These are phyloP conservation scores for Gobiocypris rarus DNA, from an alignment of 2,113 vertebrate genomes.

Conservation along the genomic window DNA sequence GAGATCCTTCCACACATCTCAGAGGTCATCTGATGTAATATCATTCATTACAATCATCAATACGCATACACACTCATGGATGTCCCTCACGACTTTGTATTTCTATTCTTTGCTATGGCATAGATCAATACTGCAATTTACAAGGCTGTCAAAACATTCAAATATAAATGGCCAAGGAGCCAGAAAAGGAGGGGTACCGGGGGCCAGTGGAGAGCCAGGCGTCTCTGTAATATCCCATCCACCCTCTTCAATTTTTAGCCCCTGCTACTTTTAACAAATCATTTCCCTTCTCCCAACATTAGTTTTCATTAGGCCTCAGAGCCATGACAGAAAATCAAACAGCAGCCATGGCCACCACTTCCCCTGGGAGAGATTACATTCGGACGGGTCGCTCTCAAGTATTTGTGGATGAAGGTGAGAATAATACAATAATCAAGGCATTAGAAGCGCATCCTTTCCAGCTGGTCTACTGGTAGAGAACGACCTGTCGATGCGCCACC, in stretches of 20 bases:
- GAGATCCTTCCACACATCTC: neutral
- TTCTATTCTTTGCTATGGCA: conserved; percentile 51
- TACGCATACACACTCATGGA: neutral
- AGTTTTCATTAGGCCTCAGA: conserved; percentile 63
- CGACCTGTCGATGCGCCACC: neutral
- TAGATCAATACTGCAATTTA: conserved; percentile 66
- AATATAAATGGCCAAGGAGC: conserved; percentile 60
- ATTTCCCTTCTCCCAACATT: conserved; percentile 61
- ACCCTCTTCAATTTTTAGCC: conserved; percentile 46
- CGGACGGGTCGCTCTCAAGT: conserved; percentile 58
- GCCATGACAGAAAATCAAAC: conserved; percentile 65
- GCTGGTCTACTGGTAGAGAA: conserved; percentile 8
- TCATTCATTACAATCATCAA: conserved; percentile 34
- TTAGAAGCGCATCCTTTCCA: conserved; percentile 53
- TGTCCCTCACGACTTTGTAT: conserved; percentile 54
- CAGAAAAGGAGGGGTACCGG: conserved; percentile 20
- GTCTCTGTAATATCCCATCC: conserved; percentile 48
- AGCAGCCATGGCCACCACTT: conserved; percentile 41
- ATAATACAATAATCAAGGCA: conserved; percentile 60
- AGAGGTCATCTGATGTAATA: conserved; percentile 45
- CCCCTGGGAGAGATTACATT: conserved; percentile 61
- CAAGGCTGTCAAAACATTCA: conserved; percentile 66
- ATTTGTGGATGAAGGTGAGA: conserved; percentile 58
- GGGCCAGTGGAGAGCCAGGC: conserved; percentile 19
- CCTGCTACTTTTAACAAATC: conserved; percentile 62